phyloP scores from a whole-genome alignment of 2,888 invertebrate species.

The Diadegma fenestrale region DNA sequence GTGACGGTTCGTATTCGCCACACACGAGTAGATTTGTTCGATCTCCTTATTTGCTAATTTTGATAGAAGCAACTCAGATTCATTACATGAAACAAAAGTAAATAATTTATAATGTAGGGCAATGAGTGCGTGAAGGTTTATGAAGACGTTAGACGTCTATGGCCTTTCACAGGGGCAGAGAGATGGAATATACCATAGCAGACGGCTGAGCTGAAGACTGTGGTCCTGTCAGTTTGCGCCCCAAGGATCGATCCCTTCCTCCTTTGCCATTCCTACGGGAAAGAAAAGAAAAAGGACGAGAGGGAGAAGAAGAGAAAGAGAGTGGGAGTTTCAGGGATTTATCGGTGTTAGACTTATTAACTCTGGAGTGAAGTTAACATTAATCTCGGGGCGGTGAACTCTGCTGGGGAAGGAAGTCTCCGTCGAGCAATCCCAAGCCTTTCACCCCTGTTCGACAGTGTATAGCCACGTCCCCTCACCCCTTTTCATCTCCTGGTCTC shows the following conservation, averaged over 20 bases:
- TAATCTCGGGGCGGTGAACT: constrained; percentile 77
- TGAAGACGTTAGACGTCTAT: constrained; percentile 25
- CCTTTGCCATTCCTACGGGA: constrained; percentile 33
- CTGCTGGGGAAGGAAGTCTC: constrained; percentile 66
- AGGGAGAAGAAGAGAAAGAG: constrained; percentile 47
- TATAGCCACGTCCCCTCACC: constrained; percentile 40
- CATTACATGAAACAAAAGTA: not conserved
- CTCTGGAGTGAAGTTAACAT: constrained; percentile 82
- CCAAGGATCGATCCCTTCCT: constrained; percentile 23
- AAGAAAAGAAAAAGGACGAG: constrained; percentile 56
- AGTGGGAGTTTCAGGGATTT: constrained; percentile 79
- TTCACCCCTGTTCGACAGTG: constrained; percentile 66
- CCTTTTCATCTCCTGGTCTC: constrained; percentile 57
- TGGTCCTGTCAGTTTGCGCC: constrained; percentile 31
- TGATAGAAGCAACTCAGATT: not conserved
- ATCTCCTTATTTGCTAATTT: not conserved
- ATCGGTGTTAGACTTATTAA: constrained; percentile 82
- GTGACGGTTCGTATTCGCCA: not conserved
- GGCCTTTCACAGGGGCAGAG: constrained; percentile 22
- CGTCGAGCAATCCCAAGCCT: constrained; percentile 60
- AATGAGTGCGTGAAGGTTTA: constrained; percentile 14
- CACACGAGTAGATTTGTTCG: not conserved
- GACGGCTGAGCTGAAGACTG: constrained; percentile 23
- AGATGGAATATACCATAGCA: constrained; percentile 49
- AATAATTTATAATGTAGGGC: constrained; percentile 30